These are phyloP conservation scores for Choloepus didactylus DNA, from an alignment of 2,797 vertebrate species.

Conservation along the genomic window DNA sequence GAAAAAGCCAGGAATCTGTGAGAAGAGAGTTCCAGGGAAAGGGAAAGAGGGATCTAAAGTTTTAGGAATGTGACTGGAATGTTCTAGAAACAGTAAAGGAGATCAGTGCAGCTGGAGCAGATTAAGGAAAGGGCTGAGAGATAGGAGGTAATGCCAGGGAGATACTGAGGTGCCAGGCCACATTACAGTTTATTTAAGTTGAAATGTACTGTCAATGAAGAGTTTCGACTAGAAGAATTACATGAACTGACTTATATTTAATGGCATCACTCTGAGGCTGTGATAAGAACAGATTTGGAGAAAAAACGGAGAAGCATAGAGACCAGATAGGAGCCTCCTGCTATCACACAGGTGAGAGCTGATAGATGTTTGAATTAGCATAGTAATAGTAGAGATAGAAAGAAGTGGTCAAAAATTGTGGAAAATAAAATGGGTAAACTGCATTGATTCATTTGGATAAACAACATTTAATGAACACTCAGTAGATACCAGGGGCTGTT, in stretches of 20 bases:
- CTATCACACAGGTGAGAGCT: not conserved
- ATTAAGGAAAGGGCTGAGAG: not conserved
- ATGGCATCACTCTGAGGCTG: not conserved
- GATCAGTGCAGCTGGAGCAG: fast-evolving
- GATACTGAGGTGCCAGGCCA: not conserved
- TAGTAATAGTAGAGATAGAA: not conserved
- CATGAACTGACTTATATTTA: not conserved
- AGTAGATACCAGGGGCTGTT: not conserved
- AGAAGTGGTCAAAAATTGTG: not conserved
- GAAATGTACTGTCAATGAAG: not conserved
- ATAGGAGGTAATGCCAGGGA: not conserved
- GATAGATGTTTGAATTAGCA: not conserved
- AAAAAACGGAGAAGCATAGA: not conserved
- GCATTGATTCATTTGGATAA: not conserved
- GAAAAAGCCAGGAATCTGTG: not conserved
- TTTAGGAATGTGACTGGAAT: not conserved
- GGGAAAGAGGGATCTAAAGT: not conserved
- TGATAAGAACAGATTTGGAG: not conserved
- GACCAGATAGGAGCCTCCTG: not conserved
- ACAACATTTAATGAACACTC: not conserved
- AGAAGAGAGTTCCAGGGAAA: not conserved
- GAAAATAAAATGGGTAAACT: not conserved
- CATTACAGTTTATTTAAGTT: not conserved
- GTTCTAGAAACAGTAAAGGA: not conserved
- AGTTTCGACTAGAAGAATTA: not conserved